Conservation (phyloP, 2,888 invertebrate species). For the Archips crataeganus region DNA sequence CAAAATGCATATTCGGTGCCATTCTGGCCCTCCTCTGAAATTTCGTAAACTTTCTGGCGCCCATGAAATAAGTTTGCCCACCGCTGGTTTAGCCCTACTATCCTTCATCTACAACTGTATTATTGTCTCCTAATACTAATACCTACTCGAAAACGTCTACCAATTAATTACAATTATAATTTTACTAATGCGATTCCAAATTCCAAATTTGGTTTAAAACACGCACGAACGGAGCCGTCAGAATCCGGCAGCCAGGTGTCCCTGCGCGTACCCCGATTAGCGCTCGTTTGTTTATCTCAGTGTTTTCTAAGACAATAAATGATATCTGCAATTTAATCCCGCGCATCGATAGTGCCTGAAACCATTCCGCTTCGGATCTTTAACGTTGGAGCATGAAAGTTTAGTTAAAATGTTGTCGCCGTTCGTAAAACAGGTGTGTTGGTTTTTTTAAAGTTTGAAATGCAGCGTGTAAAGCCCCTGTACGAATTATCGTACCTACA, state of each 20-base stretch:
- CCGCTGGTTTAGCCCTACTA: too few species aligned
- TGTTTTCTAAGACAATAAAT: conserved; percentile 10
- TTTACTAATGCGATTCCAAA: not conserved
- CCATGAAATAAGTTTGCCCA: too few species aligned
- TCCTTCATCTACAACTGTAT: too few species aligned
- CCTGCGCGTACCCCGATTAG: not conserved
- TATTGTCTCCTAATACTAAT: too few species aligned
- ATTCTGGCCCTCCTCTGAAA: too few species aligned
- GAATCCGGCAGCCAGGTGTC: not conserved
- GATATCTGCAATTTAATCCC: not conserved
- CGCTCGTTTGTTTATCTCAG: not conserved
- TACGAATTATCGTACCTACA: too few species aligned
- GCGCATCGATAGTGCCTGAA: not conserved
- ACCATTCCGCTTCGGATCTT: not conserved
- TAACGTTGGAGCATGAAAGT: not conserved
- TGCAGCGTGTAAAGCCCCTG: too few species aligned
- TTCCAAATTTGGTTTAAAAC: not conserved
- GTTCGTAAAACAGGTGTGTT: conserved; percentile 45
- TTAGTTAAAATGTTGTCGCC: conserved; percentile 44
- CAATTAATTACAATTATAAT: too few species aligned
- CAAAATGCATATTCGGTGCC: too few species aligned
- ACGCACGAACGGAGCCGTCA: not conserved
- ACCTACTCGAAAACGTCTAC: too few species aligned
- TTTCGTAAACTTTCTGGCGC: too few species aligned
- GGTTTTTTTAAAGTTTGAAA: not conserved